These are phyloP conservation scores for Erannis defoliaria DNA, from an alignment of 2,888 invertebrate genomes.

Conservation along the genomic window DNA sequence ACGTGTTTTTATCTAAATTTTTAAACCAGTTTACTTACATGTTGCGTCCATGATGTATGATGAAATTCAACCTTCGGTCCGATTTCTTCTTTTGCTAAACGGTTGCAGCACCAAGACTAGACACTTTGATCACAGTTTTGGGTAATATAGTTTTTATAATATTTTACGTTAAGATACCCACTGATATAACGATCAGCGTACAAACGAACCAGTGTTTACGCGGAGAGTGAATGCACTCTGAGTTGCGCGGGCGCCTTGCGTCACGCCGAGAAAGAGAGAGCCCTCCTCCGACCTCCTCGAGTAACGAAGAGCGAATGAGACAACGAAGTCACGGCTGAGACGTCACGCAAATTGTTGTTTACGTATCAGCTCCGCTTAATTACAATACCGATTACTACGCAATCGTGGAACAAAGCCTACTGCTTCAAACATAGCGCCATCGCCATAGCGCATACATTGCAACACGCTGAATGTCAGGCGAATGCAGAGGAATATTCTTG, in stretches of 20 bases:
- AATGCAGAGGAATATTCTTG: conserved; percentile 46
- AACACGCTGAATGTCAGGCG: conserved; percentile 46
- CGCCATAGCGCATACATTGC: conserved; percentile 43
- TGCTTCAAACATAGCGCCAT: conserved; percentile 36
- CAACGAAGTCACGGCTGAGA: conserved; percentile 48
- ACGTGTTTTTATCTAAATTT: conserved; percentile 41
- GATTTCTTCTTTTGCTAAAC: conserved; percentile 61
- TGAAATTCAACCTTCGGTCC: conserved; percentile 75
- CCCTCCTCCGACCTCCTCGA: conserved; percentile 44
- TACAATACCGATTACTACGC: conserved; percentile 63
- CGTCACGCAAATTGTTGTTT: conserved; percentile 57
- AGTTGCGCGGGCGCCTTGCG: conserved; percentile 64
- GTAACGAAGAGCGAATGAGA: conserved; percentile 52
- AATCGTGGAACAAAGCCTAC: conserved; percentile 48
- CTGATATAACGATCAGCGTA: conserved; percentile 2
- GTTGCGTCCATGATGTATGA: conserved; percentile 82
- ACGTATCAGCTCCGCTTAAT: conserved; percentile 56
- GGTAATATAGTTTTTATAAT: neutral
- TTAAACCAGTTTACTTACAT: conserved; percentile 75
- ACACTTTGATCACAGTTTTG: conserved; percentile 8
- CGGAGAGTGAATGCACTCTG: conserved; percentile 77
- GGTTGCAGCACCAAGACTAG: conserved; percentile 48
- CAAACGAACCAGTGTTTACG: conserved; percentile 62
- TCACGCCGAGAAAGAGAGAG: conserved; percentile 61
- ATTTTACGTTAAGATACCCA: conserved; percentile 9